Evolutionary conservation across 2,888 invertebrate genomes (phyloP).

Genomic region (Rhamphomyia laevipes): DNA sequence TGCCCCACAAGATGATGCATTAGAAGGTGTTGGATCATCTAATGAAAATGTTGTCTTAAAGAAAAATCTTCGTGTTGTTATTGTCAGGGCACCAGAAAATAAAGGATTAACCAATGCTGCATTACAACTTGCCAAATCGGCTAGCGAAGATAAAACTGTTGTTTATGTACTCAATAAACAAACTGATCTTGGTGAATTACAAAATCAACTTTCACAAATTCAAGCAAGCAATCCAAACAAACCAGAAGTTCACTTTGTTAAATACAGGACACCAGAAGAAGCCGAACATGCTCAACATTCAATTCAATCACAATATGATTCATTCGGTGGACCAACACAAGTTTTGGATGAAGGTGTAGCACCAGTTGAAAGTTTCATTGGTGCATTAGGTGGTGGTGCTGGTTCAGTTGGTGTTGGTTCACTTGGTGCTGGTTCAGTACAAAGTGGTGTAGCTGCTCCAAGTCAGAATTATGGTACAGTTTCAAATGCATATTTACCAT

Average conservation of each 20-base stretch:
- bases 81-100: constrained; percentile 31
- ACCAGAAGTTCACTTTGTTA: constrained; percentile 32
- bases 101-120: constrained; percentile 25
- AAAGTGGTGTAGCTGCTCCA: background rate
- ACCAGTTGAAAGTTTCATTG: constrained; percentile 12
- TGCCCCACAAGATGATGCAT: constrained; percentile 16
- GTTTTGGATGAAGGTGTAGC: constrained; percentile 25
- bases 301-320: constrained; percentile 30
- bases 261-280: constrained; percentile 31
- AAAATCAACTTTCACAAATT: constrained; percentile 25
- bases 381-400: background rate
- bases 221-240: constrained; percentile 21
- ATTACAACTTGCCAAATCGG: constrained; percentile 25
- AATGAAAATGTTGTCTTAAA: constrained; percentile 16
- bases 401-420: background rate
- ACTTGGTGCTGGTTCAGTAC: background rate
- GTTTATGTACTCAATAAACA: constrained; percentile 32
- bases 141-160: constrained; percentile 28
- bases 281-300: constrained; percentile 29
- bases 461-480: background rate
- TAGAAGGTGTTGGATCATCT: background rate
- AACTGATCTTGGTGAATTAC: constrained; percentile 23
- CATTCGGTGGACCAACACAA: constrained; percentile 23
- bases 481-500: background rate
- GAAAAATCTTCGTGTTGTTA: constrained; percentile 29